Percentiles rank a stretch among this genome's conserved stretches.
These are phyloP conservation scores for Drosophila truncata DNA, from an alignment of 1,140 invertebrate species.

Conservation along the genomic window DNA sequence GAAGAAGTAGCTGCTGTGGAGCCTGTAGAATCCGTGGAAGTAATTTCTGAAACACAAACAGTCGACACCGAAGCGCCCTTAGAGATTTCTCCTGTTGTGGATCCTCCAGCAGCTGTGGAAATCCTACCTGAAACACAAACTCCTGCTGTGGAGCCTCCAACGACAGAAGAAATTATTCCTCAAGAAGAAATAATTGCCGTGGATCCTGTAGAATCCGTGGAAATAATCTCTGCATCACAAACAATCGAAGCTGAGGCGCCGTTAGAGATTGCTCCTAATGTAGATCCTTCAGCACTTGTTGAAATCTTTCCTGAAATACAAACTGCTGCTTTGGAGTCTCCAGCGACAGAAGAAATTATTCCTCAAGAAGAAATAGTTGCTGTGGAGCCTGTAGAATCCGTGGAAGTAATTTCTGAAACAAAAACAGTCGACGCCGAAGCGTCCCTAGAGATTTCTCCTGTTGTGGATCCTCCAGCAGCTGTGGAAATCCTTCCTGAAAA, in stretches of 20 bases:
- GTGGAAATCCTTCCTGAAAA: not conserved
- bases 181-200: not conserved
- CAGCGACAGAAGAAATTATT: not conserved
- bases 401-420: not conserved
- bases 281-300: not conserved
- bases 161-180: not conserved
- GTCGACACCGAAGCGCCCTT: too few relatives aligned
- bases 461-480: not conserved
- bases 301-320: not conserved
- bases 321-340: not conserved
- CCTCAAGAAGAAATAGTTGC: not conserved
- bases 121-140: not conserved
- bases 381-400: not conserved
- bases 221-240: not conserved
- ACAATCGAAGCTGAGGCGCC: not conserved
- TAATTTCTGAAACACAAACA: slow-evolving; percentile 2
- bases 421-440: not conserved
- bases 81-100: too few relatives aligned
- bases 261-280: not conserved
- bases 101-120: not conserved
- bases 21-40: not conserved
- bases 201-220: not conserved
- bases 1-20: not conserved
- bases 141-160: not conserved
- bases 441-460: not conserved